Evolutionary conservation across 1,140 invertebrate species (phyloP), one percentile per base, ranked within the genome.

Genomic region (Zophobas atratus): DNA sequence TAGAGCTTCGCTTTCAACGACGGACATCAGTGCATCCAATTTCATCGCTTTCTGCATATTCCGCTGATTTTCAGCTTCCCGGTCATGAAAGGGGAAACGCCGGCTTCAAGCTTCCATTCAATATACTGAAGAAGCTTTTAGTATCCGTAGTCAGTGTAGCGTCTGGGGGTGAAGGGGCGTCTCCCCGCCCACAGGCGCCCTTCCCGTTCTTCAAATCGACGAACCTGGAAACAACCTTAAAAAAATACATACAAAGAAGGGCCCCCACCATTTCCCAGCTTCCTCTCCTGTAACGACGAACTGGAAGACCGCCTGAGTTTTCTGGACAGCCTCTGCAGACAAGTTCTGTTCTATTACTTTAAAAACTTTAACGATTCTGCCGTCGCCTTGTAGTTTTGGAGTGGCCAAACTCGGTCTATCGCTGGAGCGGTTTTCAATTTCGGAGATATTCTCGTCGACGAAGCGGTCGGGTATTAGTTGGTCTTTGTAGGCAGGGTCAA

Each of bases 21-120:
- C 57, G 88, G 88, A 89, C 94, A 99, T 96, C 51, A 99, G 88
- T 87, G 97, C 98, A 87, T 99, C 98, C 75, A 99, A 86, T 86
- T 98, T 98, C 93, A 99, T 96, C 0, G 98, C 98, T 85, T 98
- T 95, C 80, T 94, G 93, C 84, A 99, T 89, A 85, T 98, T 0
- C 98, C 98, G 81, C 90, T 92, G 76, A 99, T 96, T 88, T 98
- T 98, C 55, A 99, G 88, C 88, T 99, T 99, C 38, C 98, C 98
- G 84, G 93, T 93, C 97, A 99, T 98, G 86, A 98, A 98, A 5
- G 98, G 97, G 34, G 92, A n/a, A n/a, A 91, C 0, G 96, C 92
- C 5, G 98, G 93, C 86, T 98, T 98, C 77, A 98, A 82, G 89
- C 96, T 94, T 90, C 93, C 94, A 75, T 91, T 88, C 85, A 95